Conservation (phyloP, 1,140 invertebrate species). For the Telenomus remus region DNA sequence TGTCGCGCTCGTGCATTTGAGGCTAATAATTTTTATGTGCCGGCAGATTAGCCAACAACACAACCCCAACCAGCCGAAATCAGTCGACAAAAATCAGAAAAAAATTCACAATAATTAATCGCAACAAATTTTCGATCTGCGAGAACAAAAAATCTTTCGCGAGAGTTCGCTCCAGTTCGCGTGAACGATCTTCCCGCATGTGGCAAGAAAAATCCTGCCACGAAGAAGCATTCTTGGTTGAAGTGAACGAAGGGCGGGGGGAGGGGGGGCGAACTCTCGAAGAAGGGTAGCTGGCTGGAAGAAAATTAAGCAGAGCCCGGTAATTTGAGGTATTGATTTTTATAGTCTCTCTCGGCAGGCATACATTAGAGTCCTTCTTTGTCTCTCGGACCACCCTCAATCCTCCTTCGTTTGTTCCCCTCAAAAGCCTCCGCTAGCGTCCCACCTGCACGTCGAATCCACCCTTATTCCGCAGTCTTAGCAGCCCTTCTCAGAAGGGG, state of each 20-base stretch:
- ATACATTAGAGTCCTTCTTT: constrained; percentile 72
- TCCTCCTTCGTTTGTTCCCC: constrained; percentile 56
- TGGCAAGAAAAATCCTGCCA: constrained; percentile 41
- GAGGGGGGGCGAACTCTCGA: constrained; percentile 4
- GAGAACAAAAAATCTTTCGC: too few relatives aligned
- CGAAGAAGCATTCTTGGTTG: constrained; percentile 39
- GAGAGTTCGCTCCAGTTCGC: constrained; percentile 12
- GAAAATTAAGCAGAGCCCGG: constrained; percentile 76
- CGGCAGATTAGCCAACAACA: neutral
- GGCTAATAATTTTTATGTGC: constrained; percentile 56
- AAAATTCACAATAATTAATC: too few relatives aligned
- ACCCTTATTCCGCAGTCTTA: constrained; percentile 60
- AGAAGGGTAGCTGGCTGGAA: constrained; percentile 65
- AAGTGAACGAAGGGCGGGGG: constrained; percentile 20
- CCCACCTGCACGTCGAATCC: constrained; percentile 56
- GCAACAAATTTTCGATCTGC: too few relatives aligned
- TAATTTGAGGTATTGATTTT: constrained; percentile 77
- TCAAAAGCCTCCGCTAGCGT: constrained; percentile 48
- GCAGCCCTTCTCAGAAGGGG: constrained; percentile 62
- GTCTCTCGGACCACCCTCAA: constrained; percentile 57
- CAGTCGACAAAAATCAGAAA: too few relatives aligned
- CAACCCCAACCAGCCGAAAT: too few relatives aligned
- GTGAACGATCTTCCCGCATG: constrained; percentile 35
- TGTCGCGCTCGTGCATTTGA: constrained; percentile 66
- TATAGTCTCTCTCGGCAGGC: constrained; percentile 75